A percentile compares a stretch with the other conserved stretches of the same genome.
phyloP scores from a whole-genome alignment of 1,140 invertebrate species.

The Drosophila bifasciata region DNA sequence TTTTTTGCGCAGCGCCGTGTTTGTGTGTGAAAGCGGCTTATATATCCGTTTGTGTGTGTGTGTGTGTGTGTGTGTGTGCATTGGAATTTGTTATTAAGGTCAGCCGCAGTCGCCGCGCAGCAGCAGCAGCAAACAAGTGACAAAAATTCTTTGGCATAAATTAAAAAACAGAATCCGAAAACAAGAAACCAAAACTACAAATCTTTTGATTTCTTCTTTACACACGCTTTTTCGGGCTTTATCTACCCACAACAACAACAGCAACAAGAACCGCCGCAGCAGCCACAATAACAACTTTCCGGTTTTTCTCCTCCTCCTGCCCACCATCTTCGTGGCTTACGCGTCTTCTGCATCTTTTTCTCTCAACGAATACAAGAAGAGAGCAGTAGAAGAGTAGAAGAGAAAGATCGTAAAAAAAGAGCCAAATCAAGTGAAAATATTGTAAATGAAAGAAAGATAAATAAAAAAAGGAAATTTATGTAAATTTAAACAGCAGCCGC shows the following conservation, averaged over 20 bases:
- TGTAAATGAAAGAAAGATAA: constrained; percentile 48
- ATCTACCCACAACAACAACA: constrained; percentile 27
- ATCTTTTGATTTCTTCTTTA: constrained; percentile 45
- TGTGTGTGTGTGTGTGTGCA: constrained; percentile 58
- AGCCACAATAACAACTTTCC: constrained; percentile 73
- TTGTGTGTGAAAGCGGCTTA: constrained; percentile 8
- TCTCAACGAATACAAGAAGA: constrained; percentile 16
- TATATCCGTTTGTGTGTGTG: constrained; percentile 6
- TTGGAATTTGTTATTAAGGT: constrained; percentile 80
- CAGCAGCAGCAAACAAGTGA: constrained; percentile 70
- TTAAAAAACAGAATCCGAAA: constrained; percentile 52
- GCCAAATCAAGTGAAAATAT: constrained; percentile 44
- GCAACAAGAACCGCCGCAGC: constrained; percentile 28
- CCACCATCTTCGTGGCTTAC: constrained; percentile 73
- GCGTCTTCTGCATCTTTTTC: constrained; percentile 50
- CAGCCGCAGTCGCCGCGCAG: constrained; percentile 22
- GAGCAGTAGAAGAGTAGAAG: constrained; percentile 1
- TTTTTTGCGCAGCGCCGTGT: constrained; percentile 35
- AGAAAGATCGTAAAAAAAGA: constrained; percentile 50
- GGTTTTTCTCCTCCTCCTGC: constrained; percentile 61
- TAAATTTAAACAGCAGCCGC: constrained; percentile 22
- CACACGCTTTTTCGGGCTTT: constrained; percentile 26
- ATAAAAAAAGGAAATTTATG: constrained; percentile 49
- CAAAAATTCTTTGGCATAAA: constrained; percentile 67
- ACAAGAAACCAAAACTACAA: constrained; percentile 38